These are phyloP conservation scores for Ambastaia sidthimunki DNA, from an alignment of 2,797 vertebrate genomes.

Conservation along the genomic window DNA sequence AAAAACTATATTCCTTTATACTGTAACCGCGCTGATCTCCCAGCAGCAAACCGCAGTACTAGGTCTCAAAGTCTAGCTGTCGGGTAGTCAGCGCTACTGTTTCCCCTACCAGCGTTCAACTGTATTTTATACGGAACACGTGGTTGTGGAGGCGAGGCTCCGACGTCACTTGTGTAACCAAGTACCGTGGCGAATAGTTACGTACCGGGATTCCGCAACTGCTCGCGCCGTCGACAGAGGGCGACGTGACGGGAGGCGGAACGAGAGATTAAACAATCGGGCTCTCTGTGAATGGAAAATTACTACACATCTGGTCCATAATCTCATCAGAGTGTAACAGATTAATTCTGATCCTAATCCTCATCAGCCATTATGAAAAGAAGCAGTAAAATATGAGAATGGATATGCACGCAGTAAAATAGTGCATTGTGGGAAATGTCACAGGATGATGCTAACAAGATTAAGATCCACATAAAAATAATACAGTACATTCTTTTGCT, in stretches of 20 bases:
- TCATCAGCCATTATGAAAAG: background rate
- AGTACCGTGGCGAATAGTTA: conserved; percentile 67
- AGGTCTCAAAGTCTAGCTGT: background rate
- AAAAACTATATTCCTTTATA: background rate
- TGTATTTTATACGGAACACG: conserved; percentile 71
- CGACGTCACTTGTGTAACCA: conserved; percentile 69
- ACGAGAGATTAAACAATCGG: background rate
- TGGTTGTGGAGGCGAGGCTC: conserved; percentile 64
- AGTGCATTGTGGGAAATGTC: background rate
- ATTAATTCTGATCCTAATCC: conserved; percentile 23
- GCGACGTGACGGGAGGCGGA: conserved; percentile 44
- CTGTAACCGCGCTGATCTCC: background rate
- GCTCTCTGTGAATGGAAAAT: conserved; percentile 61
- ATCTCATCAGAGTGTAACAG: conserved; percentile 30
- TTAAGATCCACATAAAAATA: background rate
- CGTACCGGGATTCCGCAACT: conserved; percentile 77
- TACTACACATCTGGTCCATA: conserved; percentile 32
- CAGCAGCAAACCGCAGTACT: background rate
- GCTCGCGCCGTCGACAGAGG: conserved; percentile 55
- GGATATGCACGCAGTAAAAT: background rate
- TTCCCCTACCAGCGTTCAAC: background rate
- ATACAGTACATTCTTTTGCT: background rate
- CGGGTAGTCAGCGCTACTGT: conserved; percentile 29
- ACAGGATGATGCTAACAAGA: background rate
- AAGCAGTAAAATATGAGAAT: background rate